Base-by-base conservation (phyloP, 2,113 vertebrate species). In the Seriola aureovittata region DNA sequence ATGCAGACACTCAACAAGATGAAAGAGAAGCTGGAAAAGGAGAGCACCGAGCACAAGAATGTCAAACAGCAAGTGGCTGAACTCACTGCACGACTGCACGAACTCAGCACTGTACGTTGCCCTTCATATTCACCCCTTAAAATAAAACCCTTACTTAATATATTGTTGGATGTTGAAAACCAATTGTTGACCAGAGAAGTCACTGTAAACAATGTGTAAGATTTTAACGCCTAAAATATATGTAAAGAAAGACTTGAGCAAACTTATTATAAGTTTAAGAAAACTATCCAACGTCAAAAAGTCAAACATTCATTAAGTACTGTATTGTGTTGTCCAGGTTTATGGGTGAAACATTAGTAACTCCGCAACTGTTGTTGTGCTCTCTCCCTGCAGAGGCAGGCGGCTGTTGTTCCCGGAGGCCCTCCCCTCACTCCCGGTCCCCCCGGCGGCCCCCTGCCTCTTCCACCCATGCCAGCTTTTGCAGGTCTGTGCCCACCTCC, bases 1-100 rank as follows among this genome's bases (percentile, higher is more conserved):
- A 99, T 99, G 99, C 97, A 98, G 94, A 99, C 99, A 0, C 96
- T 99, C 87, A 99, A 98, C 92, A 99, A 99, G 94, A 99, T 99
- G 99, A 99, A 99, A 92, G 99, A 99, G 92, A 99, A 99, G 83
- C 96, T 99, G 80, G 98, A 99, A 80, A 98, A 97, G 86, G 99
- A 99, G 91, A 96, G 95, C 23, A 96, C 86, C 0, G 99, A 99
- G 93, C 97, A 99, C 91, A 98, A 97, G 91, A 96, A 96, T 73
- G 98, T 97, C 89, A 99, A 99, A 87, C 97, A 99, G 93, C 98
- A 99, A 88, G 97, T 98, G 94, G 93, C 94, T 0, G 97, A 99
- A 54, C 97, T 99, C 85, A 95, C 93, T 0, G 92, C 93, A 0
- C 96, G 96, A 69, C 96, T 99, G 71, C 98, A 98, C 0, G 97